Conservation (phyloP, 2,113 vertebrate species). For the Brachirus orientalis region DNA sequence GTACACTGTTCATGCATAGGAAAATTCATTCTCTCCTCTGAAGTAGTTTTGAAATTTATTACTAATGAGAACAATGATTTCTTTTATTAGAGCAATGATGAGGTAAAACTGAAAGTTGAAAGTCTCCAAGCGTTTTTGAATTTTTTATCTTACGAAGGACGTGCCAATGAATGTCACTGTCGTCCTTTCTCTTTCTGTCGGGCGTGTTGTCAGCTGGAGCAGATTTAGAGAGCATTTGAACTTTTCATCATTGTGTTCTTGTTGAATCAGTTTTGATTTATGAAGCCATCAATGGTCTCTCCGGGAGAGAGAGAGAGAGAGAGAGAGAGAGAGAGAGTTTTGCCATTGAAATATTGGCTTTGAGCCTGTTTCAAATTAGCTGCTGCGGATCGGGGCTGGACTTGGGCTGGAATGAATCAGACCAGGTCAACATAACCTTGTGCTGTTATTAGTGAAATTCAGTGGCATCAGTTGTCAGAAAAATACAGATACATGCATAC, state of each 20-base stretch:
- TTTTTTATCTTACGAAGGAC: neutral
- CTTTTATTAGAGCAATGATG: too few relatives aligned
- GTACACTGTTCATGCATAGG: too few relatives aligned
- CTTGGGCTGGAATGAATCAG: conserved; percentile 24
- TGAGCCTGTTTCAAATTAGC: conserved; percentile 22
- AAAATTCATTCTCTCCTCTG: too few relatives aligned
- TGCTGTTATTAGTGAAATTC: neutral
- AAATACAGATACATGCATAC: neutral
- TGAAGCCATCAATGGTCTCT: conserved; percentile 20
- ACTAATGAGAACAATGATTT: too few relatives aligned
- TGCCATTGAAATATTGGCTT: conserved; percentile 34
- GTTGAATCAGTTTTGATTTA: conserved; percentile 39
- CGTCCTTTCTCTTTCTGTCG: neutral
- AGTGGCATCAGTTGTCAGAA: neutral
- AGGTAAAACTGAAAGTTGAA: too few relatives aligned
- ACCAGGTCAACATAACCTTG: neutral
- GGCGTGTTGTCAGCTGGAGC: neutral
- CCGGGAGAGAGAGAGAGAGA: too few relatives aligned
- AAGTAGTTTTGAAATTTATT: too few relatives aligned
- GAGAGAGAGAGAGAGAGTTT: too few relatives aligned
- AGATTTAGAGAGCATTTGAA: conserved; percentile 29
- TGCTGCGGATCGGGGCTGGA: conserved; percentile 3
- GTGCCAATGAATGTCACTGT: neutral
- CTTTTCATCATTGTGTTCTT: conserved; percentile 27
- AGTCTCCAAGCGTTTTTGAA: conserved; percentile 2